phyloP scores from a whole-genome alignment of 2,113 vertebrate species.

The Centropus unirufus region DNA sequence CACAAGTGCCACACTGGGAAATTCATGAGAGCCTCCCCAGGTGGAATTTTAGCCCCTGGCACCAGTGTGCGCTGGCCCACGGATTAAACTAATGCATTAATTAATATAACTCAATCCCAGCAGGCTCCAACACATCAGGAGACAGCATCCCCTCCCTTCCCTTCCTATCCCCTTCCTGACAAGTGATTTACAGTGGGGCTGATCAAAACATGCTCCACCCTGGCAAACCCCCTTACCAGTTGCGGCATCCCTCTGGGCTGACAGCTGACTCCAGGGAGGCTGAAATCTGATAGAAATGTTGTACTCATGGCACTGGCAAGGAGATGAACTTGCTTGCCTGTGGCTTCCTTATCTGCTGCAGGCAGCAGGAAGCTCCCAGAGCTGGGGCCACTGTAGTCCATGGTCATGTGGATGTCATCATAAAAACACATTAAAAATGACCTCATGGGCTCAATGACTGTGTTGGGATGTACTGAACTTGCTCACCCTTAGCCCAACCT shows the following conservation, averaged over 20 bases:
- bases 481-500: background rate
- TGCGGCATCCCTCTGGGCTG: background rate
- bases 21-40: rapidly evolving
- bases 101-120: background rate
- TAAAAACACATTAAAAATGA: background rate
- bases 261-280: rapidly evolving
- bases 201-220: background rate
- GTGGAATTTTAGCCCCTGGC: background rate
- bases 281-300: background rate
- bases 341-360: background rate
- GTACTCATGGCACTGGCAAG: background rate
- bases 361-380: background rate
- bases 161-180: background rate
- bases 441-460: background rate
- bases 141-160: background rate
- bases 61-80: background rate
- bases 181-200: background rate
- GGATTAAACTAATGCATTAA: background rate
- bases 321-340: background rate
- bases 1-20: rapidly evolving
- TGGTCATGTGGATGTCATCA: background rate
- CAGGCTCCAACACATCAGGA: background rate
- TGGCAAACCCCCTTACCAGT: background rate
- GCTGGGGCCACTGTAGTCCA: rapidly evolving
- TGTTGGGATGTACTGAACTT: background rate